Percentiles rank a stretch among this genome's conserved stretches.
Conservation (phyloP, 1,140 invertebrate species). For the Plutomurus gul region DNA sequence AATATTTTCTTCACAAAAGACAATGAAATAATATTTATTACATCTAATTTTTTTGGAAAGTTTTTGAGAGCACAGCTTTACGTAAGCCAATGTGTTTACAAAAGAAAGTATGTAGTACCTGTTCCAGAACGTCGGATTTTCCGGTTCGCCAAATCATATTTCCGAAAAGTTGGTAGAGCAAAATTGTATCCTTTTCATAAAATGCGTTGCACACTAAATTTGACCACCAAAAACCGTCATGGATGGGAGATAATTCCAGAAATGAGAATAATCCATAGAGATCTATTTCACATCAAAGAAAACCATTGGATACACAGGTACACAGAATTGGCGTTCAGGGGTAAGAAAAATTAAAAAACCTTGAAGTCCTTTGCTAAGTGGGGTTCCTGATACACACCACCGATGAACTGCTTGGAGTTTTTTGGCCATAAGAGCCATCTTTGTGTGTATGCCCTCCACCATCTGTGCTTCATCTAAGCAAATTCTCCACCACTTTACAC, state of each 20-base stretch:
- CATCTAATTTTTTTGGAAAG: no score
- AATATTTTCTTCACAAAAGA: no score
- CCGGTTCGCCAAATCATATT: constrained; percentile 72
- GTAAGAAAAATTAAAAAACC: constrained; percentile 57
- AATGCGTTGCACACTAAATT: constrained; percentile 65
- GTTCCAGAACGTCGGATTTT: constrained; percentile 68
- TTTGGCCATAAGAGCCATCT: constrained; percentile 68
- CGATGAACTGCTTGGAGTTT: constrained; percentile 65
- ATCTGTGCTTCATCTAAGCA: constrained; percentile 84
- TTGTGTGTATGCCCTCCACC: constrained; percentile 68
- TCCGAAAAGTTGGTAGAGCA: constrained; percentile 47
- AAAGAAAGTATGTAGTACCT: constrained; percentile 61
- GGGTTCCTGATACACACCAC: constrained; percentile 81
- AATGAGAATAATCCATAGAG: constrained; percentile 74
- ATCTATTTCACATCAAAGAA: constrained; percentile 63
- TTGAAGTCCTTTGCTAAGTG: constrained; percentile 67
- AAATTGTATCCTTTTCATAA: constrained; percentile 42
- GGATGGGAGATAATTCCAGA: constrained; percentile 67
- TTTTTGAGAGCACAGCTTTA: no score
- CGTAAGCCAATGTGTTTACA: no score
- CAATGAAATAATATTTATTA: no score
- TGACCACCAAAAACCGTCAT: constrained; percentile 64
- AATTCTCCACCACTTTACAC: constrained; percentile 76
- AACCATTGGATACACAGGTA: no score
- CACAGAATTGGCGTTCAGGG: background rate